Evolutionary conservation across 2,113 vertebrate genomes (phyloP).

Genomic region (Tretioscincus oriximinensis): DNA sequence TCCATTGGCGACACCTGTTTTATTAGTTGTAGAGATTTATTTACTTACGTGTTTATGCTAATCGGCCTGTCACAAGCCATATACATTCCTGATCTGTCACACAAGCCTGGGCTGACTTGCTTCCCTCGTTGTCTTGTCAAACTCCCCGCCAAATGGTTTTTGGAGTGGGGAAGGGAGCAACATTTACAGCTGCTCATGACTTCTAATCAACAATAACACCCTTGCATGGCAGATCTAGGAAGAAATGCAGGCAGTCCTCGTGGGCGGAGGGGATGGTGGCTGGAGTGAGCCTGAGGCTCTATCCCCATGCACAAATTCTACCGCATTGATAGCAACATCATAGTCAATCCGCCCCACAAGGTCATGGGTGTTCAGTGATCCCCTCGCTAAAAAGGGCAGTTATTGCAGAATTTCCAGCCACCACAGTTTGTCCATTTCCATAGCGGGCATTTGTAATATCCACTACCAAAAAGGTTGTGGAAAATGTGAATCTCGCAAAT

Average conservation of each 20-base stretch:
- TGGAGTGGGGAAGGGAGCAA: neutral
- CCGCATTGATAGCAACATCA: too few relatives aligned
- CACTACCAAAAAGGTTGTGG: too few relatives aligned
- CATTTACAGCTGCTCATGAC: neutral
- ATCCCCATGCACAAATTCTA: too few relatives aligned
- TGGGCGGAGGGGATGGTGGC: neutral
- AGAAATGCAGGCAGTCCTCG: neutral
- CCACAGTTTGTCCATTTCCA: too few relatives aligned
- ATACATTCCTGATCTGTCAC: too few relatives aligned
- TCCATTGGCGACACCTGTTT: too few relatives aligned
- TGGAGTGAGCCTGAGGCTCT: neutral
- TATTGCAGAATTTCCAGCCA: neutral
- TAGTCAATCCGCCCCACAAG: too few relatives aligned
- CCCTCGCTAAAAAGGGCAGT: neutral
- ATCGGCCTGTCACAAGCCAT: too few relatives aligned
- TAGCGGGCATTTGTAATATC: too few relatives aligned
- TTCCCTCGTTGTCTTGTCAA: neutral
- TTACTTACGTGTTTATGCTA: too few relatives aligned
- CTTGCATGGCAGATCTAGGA: neutral
- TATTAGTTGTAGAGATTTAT: too few relatives aligned
- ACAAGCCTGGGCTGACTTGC: neutral
- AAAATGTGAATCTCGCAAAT: too few relatives aligned
- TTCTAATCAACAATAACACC: neutral
- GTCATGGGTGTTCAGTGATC: neutral
- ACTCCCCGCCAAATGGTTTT: neutral